A percentile compares a stretch with the other conserved stretches of the same genome.
Evolutionary conservation across 2,888 invertebrate species (phyloP).

Genomic region (Ectemnius continuus): DNA sequence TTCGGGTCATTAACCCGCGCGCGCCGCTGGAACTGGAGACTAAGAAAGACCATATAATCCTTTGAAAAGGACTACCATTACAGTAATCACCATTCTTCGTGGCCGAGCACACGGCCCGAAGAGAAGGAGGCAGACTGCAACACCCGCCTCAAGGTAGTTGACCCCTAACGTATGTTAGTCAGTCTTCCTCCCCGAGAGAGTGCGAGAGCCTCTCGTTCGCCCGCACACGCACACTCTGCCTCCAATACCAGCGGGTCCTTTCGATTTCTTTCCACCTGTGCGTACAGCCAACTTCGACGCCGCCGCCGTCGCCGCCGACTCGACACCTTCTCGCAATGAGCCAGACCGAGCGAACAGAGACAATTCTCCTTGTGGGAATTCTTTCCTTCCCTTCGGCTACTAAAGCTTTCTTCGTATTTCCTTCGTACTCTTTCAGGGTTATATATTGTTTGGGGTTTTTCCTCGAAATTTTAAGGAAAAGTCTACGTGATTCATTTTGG

Average conservation of each 20-base stretch:
- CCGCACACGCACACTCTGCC: conserved; percentile 13
- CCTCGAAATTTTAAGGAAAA: too few relatives aligned
- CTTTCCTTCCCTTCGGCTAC: too few relatives aligned
- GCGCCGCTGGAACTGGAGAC: conserved; percentile 19
- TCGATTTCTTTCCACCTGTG: conserved; percentile 50
- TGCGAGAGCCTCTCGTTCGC: conserved; percentile 35
- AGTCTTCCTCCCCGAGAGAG: conserved; percentile 27
- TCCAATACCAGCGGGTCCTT: conserved; percentile 39
- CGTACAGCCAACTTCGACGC: conserved; percentile 15
- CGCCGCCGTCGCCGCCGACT: too few relatives aligned
- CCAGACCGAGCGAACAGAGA: too few relatives aligned
- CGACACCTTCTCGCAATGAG: background rate
- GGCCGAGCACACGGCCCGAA: conserved; percentile 38
- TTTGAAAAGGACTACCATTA: conserved; percentile 55
- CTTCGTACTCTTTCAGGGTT: too few relatives aligned
- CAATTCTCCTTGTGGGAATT: too few relatives aligned
- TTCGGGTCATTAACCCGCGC: conserved; percentile 36
- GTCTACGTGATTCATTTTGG: too few relatives aligned
- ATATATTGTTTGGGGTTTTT: too few relatives aligned
- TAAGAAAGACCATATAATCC: conserved; percentile 44
- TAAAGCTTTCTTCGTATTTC: too few relatives aligned
- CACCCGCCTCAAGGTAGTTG: conserved; percentile 45
- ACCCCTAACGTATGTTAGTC: conserved; percentile 26
- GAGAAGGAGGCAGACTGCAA: conserved; percentile 28
- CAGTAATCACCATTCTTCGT: conserved; percentile 58